A percentile compares a stretch with the other conserved stretches of the same genome.
phyloP scores from a whole-genome alignment of 1,140 invertebrate species.

The Mizuhopecten yessoensis region DNA sequence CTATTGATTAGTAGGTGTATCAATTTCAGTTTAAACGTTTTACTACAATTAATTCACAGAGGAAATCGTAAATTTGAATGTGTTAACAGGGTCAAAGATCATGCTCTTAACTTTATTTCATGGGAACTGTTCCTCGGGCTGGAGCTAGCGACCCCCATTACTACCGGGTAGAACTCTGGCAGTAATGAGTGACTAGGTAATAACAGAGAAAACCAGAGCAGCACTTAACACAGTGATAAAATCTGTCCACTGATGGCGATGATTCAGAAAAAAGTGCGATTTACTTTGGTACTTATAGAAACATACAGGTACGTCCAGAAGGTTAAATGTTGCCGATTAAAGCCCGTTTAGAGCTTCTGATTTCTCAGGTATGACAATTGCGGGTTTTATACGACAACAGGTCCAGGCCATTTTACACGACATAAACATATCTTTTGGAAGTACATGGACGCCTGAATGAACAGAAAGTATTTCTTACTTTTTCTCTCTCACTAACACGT shows the following conservation, averaged over 20 bases:
- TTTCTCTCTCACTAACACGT: neutral
- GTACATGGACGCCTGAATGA: neutral
- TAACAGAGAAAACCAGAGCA: neutral
- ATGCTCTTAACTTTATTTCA: constrained; percentile 5
- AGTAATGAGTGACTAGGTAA: neutral
- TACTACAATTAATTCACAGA: constrained; percentile 7
- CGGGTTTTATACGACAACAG: neutral
- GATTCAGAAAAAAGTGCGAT: neutral
- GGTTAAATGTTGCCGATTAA: constrained; percentile 27
- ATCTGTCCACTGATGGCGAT: neutral
- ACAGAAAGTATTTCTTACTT: neutral
- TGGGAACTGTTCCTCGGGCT: neutral
- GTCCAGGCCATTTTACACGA: neutral
- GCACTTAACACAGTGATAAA: constrained; percentile 7
- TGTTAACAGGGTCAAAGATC: constrained; percentile 26
- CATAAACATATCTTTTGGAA: constrained; percentile 9
- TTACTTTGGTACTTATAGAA: constrained; percentile 22
- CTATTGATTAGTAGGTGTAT: neutral
- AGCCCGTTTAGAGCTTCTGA: neutral
- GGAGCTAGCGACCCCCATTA: neutral
- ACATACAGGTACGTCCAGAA: neutral
- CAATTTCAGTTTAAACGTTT: constrained; percentile 12
- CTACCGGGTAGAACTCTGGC: neutral
- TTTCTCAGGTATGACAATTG: constrained; percentile 27
- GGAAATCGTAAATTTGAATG: constrained; percentile 20